Evolutionary conservation across 2,113 vertebrate species (phyloP).

Genomic region (Elaphurus davidianus): DNA sequence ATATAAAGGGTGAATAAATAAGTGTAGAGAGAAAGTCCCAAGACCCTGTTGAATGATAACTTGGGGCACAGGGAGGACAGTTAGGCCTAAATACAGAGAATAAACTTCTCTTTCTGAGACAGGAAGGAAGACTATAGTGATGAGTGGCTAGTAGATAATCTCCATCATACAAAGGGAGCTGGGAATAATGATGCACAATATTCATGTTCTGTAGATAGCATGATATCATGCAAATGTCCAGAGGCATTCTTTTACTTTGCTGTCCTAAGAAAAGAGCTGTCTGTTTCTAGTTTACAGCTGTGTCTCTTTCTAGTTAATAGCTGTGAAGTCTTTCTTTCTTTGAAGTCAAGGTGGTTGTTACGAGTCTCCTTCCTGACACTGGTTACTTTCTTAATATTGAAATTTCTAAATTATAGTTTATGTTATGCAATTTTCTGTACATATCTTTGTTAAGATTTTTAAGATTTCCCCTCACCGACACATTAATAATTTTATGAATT

Average conservation of each 20-base stretch:
- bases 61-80: not conserved
- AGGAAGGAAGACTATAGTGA: not conserved
- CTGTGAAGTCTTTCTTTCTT: not conserved
- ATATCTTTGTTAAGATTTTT: not conserved
- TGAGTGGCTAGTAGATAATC: not conserved
- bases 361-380: not conserved
- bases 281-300: not conserved
- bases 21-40: not conserved
- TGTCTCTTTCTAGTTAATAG: not conserved
- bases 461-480: not conserved
- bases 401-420: not conserved
- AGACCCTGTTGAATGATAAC: not conserved
- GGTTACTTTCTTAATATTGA: not conserved
- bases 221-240: not conserved
- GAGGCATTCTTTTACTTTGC: not conserved
- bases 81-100: not conserved
- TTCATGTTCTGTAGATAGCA: not conserved
- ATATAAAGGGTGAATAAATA: not conserved
- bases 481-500: not conserved
- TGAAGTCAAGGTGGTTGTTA: not conserved
- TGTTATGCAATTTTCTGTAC: not conserved
- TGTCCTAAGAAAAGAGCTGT: not conserved
- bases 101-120: not conserved
- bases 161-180: not conserved
- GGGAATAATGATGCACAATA: not conserved